Base-by-base conservation (phyloP, 2,888 invertebrate species). In the Lordiphosa fenestrarum region DNA sequence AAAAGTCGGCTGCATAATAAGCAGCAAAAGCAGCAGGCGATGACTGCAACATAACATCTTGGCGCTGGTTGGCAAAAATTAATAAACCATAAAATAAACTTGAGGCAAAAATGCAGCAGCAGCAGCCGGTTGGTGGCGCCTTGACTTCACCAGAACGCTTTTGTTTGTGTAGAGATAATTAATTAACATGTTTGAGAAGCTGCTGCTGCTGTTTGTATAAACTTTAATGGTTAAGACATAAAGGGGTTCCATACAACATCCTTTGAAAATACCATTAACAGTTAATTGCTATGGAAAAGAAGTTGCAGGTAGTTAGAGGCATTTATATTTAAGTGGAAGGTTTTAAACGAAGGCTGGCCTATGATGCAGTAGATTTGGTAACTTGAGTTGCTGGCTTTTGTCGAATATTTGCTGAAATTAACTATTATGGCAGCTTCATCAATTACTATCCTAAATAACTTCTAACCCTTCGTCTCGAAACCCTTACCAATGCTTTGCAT, bases 1-100 rank as follows among this genome's bases (percentile, higher is more conserved):
- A 44, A 44, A 44, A 44, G 44, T 44, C 44, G 13, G 44, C 44
- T 15, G 33, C 44, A 44, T 44, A 44, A 33, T 30, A 50, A 39
- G 25, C 6, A 21, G 21, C 21, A 15, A 12, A 15, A 40, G 25
- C 41, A 23, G 25, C 40, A 15, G 21, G 19, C 10, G 10, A 10
- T 10, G 10, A 40, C 40, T 21, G 21, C 40, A 40, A 19, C 30
- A 44, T 15, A 15, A 33, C 44, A 33, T 33, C 44, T 33, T 44
- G 6, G 19, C 41, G 19, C 10, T 30, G 30, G 30, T 10, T 30
- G 30, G 30, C 30, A 4, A 33, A 44, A 44, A 44, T 44, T 44
- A 44, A 44, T 33, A 44, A 44, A 44, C 44, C 44, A 44, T 33
- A 33, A 44, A 44, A 4, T 15, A 9, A 44, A 44, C 42, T 44